Percentiles rank a stretch among this genome's conserved stretches.
Evolutionary conservation across 2,797 vertebrate species (phyloP).

Genomic region (Dendrocincla tyrannina): DNA sequence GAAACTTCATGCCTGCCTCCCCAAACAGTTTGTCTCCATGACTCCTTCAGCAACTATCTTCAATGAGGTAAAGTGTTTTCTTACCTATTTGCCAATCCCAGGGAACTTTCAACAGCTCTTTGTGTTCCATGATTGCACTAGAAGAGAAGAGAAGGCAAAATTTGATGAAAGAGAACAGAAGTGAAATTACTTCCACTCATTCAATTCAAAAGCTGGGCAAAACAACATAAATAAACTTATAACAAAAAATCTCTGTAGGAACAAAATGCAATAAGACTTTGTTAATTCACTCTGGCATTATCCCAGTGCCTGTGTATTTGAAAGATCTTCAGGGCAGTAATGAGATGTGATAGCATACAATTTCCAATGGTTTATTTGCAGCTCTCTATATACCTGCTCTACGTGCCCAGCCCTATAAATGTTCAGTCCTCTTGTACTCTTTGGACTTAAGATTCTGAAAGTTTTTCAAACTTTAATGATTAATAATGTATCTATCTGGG

Average conservation of each 20-base stretch:
- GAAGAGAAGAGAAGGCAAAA: conserved; percentile 63
- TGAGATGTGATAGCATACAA: background rate
- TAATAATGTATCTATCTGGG: background rate
- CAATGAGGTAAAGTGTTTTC: conserved; percentile 15
- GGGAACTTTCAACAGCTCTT: conserved; percentile 91
- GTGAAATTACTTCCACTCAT: background rate
- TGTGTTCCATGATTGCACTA: conserved; percentile 96
- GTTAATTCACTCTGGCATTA: background rate
- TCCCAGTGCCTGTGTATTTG: background rate
- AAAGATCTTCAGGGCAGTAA: conserved; percentile 16
- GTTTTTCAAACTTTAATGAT: background rate
- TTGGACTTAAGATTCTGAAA: background rate
- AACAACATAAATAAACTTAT: conserved; percentile 19
- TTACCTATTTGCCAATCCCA: conserved; percentile 98
- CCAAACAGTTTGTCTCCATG: background rate
- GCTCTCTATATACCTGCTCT: background rate
- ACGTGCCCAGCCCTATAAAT: background rate
- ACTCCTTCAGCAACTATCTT: background rate
- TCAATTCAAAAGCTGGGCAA: conserved; percentile 4
- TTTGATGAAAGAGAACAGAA: conserved; percentile 21
- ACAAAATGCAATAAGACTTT: conserved; percentile 12
- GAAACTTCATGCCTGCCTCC: background rate
- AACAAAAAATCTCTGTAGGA: background rate
- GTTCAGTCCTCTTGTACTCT: background rate
- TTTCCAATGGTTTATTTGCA: background rate